A percentile compares a stretch with the other conserved stretches of the same genome.
These are phyloP conservation scores for Selene dorsalis DNA, from an alignment of 2,797 vertebrate species.

Conservation along the genomic window DNA sequence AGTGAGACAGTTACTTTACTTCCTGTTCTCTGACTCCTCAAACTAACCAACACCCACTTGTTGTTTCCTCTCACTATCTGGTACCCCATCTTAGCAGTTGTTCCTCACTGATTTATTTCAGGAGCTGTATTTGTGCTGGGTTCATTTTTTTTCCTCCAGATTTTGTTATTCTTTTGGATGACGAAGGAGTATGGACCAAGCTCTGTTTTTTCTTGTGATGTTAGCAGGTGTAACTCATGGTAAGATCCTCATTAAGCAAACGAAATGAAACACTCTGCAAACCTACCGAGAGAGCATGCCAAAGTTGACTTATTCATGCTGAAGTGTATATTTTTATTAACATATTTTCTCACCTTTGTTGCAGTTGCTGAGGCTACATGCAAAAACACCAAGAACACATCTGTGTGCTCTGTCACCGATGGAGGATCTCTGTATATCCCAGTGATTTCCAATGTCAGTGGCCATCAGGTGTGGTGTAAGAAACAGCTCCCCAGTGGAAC, in stretches of 20 bases:
- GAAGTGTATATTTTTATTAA: background rate
- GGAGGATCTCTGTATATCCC: conserved; percentile 60
- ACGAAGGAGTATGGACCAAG: conserved; percentile 43
- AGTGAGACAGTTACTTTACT: conserved; percentile 39
- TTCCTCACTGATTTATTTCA: background rate
- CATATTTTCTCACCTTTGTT: conserved; percentile 22
- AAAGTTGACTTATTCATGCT: background rate
- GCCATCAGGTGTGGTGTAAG: background rate
- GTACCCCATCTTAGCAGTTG: background rate
- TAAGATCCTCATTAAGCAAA: conserved; percentile 45
- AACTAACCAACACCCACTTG: background rate
- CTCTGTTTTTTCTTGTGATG: conserved; percentile 52
- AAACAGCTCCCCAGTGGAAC: background rate
- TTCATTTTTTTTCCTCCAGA: background rate
- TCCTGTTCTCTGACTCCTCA: conserved; percentile 20
- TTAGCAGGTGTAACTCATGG: conserved; percentile 51
- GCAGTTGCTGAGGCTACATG: conserved; percentile 50
- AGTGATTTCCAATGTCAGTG: conserved; percentile 41
- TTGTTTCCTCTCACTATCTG: conserved; percentile 16
- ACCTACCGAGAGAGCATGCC: background rate
- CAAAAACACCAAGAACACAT: background rate
- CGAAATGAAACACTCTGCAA: background rate
- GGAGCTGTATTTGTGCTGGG: background rate
- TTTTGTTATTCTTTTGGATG: background rate
- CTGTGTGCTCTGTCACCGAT: conserved; percentile 26